Evolutionary conservation across 2,797 vertebrate species (phyloP).

Genomic region (Sus cebifrons): DNA sequence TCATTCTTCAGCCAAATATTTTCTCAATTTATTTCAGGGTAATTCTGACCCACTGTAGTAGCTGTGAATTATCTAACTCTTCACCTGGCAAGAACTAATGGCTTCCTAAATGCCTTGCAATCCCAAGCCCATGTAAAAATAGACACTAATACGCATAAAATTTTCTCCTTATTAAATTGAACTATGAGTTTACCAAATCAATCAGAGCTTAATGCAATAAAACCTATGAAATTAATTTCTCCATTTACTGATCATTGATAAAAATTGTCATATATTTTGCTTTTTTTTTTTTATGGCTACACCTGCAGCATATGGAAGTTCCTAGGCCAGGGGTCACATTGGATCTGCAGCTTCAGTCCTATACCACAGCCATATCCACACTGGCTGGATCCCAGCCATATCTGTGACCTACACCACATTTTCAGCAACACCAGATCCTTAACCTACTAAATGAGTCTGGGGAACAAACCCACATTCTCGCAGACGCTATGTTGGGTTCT

Average conservation of each 20-base stretch:
- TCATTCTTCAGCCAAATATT: slow-evolving; percentile 55
- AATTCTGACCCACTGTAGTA: slow-evolving; percentile 52
- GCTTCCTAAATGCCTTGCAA: not conserved
- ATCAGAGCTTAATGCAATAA: not conserved
- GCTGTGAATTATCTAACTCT: not conserved
- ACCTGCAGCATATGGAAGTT: no score
- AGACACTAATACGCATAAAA: not conserved
- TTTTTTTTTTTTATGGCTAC: no score
- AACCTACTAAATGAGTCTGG: no score
- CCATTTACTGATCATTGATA: not conserved
- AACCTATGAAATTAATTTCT: slow-evolving; percentile 15
- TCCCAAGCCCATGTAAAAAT: slow-evolving; percentile 43
- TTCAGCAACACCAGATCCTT: no score
- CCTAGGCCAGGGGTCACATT: no score
- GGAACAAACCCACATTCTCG: no score
- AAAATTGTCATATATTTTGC: not conserved
- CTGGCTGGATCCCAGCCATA: no score
- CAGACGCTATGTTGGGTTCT: no score
- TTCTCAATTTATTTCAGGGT: slow-evolving; percentile 61
- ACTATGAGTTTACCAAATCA: not conserved
- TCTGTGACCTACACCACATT: no score
- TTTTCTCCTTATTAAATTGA: slow-evolving; percentile 25
- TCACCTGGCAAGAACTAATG: not conserved
- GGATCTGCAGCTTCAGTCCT: no score
- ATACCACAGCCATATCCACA: no score